Base-by-base conservation (phyloP, 2,113 vertebrate species). In the Podocnemis expansa region DNA sequence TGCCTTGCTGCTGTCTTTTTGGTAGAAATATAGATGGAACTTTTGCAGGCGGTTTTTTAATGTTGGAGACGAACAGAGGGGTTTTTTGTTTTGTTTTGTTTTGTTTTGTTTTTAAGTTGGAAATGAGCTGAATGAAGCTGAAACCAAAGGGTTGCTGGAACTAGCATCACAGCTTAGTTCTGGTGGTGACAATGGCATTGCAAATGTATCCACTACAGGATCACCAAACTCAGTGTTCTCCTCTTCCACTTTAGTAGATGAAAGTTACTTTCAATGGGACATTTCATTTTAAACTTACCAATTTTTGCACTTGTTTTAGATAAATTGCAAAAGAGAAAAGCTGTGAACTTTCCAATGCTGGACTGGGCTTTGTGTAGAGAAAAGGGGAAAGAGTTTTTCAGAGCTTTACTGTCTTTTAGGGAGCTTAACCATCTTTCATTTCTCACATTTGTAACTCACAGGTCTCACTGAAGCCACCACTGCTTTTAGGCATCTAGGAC, bases 161-260 rank as follows among this genome's bases (percentile, higher is more conserved):
- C 38, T 82, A 80, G 81, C 82, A 60, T 17, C 81, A 86, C 29
- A 41, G 22, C 27, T 14, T 93, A 29, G 1, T 92, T 91, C 83
- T 80, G 82, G 75, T 82, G 41, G 55, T 41, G 10, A 67, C 29
- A 38, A 88, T 51, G 84, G 4, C 11, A 49, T 11, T 80, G 10
- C 24, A 67, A 88, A 75, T 67, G 38, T 25, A 67, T 34, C 38
- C 10, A 63, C 27, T 86, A 1, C 2, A 92, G 41, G 19, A 78
- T 27, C 80, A 89, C 84, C 80, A 5, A 84, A 27, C 1, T 8
- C 67, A 84, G 56, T 55, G 91, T 80, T 90, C 34, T 84, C 25
- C 6, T 82, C 19, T 79, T 8, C 25, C 55, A 2, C 10, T 31
- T 76, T 25, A 91, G 79, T 25, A 0, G 0, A 1, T 19, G n/a